Evolutionary conservation across 1,140 invertebrate genomes (phyloP).

Genomic region (Drosophila baimaii): DNA sequence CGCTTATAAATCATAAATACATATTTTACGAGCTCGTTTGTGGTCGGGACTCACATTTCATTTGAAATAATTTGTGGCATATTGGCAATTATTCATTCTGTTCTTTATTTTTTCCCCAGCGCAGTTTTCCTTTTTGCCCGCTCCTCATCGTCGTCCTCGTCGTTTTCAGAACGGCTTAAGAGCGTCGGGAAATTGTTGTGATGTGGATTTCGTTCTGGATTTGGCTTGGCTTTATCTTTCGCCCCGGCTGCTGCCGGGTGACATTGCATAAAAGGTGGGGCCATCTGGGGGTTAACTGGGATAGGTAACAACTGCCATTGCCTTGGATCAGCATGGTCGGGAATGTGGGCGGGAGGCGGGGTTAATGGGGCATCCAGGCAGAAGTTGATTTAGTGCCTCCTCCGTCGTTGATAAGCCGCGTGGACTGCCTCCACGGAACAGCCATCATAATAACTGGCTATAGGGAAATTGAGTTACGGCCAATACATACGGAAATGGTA

Average conservation of each 20-base stretch:
- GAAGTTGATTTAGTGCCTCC: conserved; percentile 76
- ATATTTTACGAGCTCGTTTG: conserved; percentile 67
- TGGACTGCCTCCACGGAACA: conserved; percentile 21
- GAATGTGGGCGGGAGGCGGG: not conserved
- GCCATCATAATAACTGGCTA: conserved; percentile 47
- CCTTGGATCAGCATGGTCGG: not conserved
- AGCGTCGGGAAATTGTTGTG: conserved; percentile 65
- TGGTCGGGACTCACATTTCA: conserved; percentile 74
- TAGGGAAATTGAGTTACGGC: conserved; percentile 51
- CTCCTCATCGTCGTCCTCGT: conserved; percentile 25
- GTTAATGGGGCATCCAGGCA: conserved; percentile 60
- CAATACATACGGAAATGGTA: conserved; percentile 43
- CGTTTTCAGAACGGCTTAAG: conserved; percentile 60
- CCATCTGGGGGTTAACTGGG: conserved; percentile 12
- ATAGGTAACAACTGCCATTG: conserved; percentile 35
- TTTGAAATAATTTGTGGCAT: conserved; percentile 83
- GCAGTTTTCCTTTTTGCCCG: conserved; percentile 13
- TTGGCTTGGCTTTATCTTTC: conserved; percentile 78
- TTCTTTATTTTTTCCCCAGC: conserved; percentile 42
- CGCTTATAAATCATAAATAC: conserved; percentile 80
- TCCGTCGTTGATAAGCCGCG: conserved; percentile 60
- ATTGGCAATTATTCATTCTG: conserved; percentile 79
- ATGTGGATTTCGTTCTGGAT: conserved; percentile 78
- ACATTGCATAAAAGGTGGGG: conserved; percentile 74
- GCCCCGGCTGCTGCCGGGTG: conserved; percentile 47